phyloP scores from a whole-genome alignment of 92 coral and sea anemone genomes.

The Palythoa grandiflora region DNA sequence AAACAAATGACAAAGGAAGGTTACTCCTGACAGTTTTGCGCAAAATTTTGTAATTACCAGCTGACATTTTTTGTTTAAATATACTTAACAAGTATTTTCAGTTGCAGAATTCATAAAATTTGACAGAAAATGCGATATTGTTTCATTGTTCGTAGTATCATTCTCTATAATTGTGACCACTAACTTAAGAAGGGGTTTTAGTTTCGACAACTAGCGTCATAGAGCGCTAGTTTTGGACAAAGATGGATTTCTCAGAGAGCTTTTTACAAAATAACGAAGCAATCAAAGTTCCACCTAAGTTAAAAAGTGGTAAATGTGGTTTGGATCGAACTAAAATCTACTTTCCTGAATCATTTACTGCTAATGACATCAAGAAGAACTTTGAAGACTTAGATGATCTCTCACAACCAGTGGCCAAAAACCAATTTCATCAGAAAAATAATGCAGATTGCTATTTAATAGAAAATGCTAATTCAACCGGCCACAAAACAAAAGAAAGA shows the following conservation, averaged over 20 bases:
- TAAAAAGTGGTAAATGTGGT: conserved; percentile 9
- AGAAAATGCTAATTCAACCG: background rate
- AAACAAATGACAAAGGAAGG: background rate
- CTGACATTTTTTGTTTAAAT: background rate
- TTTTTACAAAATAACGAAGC: conserved; percentile 12
- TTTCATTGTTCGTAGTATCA: conserved; percentile 6
- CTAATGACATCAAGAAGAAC: background rate
- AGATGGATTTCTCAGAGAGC: background rate
- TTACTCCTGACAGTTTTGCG: background rate
- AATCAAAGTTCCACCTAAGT: conserved; percentile 16
- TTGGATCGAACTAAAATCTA: conserved; percentile 31
- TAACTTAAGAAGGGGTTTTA: background rate
- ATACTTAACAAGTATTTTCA: background rate
- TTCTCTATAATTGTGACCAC: conserved; percentile 28
- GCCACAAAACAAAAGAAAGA: background rate
- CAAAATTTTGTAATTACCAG: background rate
- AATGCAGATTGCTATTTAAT: background rate
- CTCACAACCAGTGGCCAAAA: background rate
- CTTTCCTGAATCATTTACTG: conserved; percentile 26
- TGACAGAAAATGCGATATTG: conserved; percentile 10
- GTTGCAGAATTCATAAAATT: background rate
- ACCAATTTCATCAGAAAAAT: background rate
- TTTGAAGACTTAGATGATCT: background rate
- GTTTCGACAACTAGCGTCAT: conserved; percentile 13
- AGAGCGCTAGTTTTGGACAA: background rate